A percentile compares a stretch with the other conserved stretches of the same genome.
These are phyloP conservation scores for Monomorium pharaonis DNA, from an alignment of 1,140 invertebrate species.

Conservation along the genomic window DNA sequence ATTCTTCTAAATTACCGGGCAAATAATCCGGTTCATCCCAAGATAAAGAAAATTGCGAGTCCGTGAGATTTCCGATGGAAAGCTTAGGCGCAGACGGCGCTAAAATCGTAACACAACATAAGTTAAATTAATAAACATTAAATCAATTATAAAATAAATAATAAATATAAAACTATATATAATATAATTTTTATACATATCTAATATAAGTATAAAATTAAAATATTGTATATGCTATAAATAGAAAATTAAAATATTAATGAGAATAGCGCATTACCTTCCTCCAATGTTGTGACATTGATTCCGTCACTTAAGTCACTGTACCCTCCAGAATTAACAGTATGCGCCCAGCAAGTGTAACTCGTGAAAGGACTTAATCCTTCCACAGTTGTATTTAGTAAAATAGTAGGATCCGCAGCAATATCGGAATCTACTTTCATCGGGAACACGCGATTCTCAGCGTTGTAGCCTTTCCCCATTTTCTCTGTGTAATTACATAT, in stretches of 20 bases:
- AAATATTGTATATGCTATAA: too few relatives aligned
- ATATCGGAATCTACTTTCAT: neutral
- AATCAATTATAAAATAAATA: neutral
- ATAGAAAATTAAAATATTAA: constrained; percentile 16
- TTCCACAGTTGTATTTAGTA: constrained; percentile 49
- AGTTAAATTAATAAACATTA: neutral
- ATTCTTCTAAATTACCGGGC: constrained; percentile 71
- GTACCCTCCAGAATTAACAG: constrained; percentile 59
- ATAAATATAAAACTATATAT: too few relatives aligned
- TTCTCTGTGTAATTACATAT: constrained; percentile 64
- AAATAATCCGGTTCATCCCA: constrained; percentile 75
- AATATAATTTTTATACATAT: too few relatives aligned
- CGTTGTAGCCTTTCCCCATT: constrained; percentile 67
- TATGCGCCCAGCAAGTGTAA: constrained; percentile 71
- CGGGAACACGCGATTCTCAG: neutral
- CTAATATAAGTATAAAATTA: too few relatives aligned
- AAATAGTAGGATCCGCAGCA: neutral
- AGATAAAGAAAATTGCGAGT: constrained; percentile 70
- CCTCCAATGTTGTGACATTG: constrained; percentile 67
- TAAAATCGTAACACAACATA: constrained; percentile 51
- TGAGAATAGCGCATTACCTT: constrained; percentile 60
- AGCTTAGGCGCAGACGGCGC: constrained; percentile 70
- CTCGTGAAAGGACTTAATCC: constrained; percentile 73
- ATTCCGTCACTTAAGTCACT: constrained; percentile 65
- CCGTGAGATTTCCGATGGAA: constrained; percentile 56